Conservation (phyloP, 2,797 vertebrate species). For the Poecilia gillii region DNA sequence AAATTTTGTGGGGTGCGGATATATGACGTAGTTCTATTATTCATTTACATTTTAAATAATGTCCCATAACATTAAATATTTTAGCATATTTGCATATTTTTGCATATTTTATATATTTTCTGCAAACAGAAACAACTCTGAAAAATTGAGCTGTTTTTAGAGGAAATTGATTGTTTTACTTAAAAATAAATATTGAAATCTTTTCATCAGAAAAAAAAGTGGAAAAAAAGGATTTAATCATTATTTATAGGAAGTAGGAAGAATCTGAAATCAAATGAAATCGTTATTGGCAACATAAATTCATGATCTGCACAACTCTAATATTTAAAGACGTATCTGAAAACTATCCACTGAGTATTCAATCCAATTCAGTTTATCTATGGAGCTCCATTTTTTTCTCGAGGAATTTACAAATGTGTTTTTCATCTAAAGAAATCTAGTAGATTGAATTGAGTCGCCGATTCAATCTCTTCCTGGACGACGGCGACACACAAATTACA, state of each 20-base stretch:
- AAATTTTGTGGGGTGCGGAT: neutral
- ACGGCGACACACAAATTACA: too few relatives aligned
- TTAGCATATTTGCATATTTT: neutral
- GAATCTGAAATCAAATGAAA: neutral
- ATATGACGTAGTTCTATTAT: neutral
- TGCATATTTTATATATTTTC: too few relatives aligned
- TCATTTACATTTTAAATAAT: neutral
- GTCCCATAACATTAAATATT: neutral
- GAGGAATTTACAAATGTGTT: neutral
- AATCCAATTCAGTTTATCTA: neutral
- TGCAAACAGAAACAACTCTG: neutral
- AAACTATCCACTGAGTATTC: too few relatives aligned
- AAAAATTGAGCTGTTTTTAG: too few relatives aligned
- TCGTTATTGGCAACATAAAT: neutral
- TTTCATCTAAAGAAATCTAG: neutral
- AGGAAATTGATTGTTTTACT: neutral
- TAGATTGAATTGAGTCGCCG: too few relatives aligned
- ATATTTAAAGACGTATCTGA: too few relatives aligned
- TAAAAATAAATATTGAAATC: neutral
- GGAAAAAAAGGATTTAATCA: neutral
- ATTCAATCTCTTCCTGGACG: too few relatives aligned
- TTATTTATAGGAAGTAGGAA: too few relatives aligned
- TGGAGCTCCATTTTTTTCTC: neutral
- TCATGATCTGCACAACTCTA: neutral
- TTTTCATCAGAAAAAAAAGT: neutral